Conservation (phyloP, 2,888 invertebrate genomes). For the Volucella zonaria region DNA sequence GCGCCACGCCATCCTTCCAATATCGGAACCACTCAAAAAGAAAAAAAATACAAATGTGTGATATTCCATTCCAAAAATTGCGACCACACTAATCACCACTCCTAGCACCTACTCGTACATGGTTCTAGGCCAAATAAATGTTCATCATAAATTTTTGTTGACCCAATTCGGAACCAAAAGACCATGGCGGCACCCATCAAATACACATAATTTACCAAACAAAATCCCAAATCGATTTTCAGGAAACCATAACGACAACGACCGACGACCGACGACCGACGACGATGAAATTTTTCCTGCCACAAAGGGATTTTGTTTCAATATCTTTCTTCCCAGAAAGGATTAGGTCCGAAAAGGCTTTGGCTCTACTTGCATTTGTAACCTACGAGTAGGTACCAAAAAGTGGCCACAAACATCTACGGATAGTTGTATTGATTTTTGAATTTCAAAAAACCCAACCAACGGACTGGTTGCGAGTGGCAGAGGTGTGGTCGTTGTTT, state of each 20-base stretch:
- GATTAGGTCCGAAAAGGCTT: not conserved
- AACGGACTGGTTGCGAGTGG: no score
- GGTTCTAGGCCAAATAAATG: not conserved
- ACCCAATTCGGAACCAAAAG: constrained; percentile 8
- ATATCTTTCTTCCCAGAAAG: not conserved
- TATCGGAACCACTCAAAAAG: no score
- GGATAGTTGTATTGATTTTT: constrained; percentile 6
- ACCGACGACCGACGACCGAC: not conserved
- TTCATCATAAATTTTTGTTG: constrained; percentile 8
- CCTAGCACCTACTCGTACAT: not conserved
- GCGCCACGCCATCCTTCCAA: no score
- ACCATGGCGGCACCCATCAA: constrained; percentile 21
- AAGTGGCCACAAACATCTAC: not conserved
- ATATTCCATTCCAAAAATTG: no score
- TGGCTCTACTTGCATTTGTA: not conserved
- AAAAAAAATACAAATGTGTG: no score
- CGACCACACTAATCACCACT: not conserved
- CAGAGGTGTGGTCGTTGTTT: not conserved
- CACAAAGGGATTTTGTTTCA: constrained; percentile 1
- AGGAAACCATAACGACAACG: not conserved
- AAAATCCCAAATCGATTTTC: constrained; percentile 26
- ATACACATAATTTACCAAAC: constrained; percentile 19
- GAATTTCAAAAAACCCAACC: not conserved
- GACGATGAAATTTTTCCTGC: not conserved
- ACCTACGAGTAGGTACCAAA: not conserved